Conservation (phyloP, 2,888 invertebrate genomes). For the Limnephilus lunatus region DNA sequence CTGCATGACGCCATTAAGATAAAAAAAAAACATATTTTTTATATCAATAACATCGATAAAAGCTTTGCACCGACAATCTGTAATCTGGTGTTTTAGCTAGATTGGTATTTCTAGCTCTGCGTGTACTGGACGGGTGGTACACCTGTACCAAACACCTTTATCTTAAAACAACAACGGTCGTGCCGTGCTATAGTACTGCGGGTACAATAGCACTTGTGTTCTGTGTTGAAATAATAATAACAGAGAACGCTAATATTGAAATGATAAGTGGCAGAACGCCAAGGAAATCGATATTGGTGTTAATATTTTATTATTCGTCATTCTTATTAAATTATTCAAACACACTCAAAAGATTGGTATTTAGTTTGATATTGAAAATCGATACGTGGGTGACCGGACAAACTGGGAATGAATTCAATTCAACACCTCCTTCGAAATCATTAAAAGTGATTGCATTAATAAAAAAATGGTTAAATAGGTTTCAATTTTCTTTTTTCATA, state of each 20-base stretch:
- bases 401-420: too few relatives aligned
- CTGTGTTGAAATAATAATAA: neutral
- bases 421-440: too few relatives aligned
- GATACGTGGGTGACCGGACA: too few relatives aligned
- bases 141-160: neutral
- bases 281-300: neutral
- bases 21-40: neutral
- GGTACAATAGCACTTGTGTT: neutral
- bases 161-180: neutral
- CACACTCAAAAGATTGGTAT: neutral
- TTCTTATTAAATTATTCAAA: neutral
- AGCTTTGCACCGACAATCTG: neutral
- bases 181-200: neutral
- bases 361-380: neutral
- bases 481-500: too few relatives aligned
- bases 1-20: neutral
- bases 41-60: neutral
- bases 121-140: neutral
- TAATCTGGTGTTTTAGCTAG: neutral
- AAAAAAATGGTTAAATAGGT: too few relatives aligned
- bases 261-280: neutral
- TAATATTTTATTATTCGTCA: neutral
- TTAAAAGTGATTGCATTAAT: too few relatives aligned
- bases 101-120: neutral
- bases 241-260: neutral